Percentiles rank a stretch among this genome's conserved stretches.
Evolutionary conservation across 2,113 vertebrate genomes (phyloP).

Genomic region (Acanthisitta chloris): DNA sequence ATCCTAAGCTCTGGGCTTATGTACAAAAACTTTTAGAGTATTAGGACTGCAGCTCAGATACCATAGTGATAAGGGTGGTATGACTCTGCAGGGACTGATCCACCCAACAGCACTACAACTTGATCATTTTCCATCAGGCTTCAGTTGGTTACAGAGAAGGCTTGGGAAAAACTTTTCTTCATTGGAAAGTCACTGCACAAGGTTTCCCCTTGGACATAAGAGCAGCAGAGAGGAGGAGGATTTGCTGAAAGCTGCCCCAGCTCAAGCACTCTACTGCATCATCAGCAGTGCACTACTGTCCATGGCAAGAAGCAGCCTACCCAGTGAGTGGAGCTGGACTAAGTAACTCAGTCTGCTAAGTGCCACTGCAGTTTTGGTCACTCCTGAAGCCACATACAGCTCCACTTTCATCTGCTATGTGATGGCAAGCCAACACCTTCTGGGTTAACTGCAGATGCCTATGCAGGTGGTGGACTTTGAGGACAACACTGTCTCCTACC

Average conservation of each 20-base stretch:
- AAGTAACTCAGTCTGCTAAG: background rate
- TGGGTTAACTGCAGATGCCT: accelerated
- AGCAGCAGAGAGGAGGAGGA: background rate
- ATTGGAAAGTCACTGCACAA: background rate
- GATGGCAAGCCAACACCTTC: background rate
- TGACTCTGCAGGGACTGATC: background rate
- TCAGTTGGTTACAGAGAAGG: background rate
- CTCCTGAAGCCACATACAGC: background rate
- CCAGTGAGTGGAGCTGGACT: background rate
- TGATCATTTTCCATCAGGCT: background rate
- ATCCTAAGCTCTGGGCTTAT: background rate
- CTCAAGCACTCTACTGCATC: background rate
- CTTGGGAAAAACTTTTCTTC: background rate
- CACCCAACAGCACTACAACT: background rate
- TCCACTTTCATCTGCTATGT: background rate
- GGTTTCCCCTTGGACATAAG: background rate
- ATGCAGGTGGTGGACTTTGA: background rate
- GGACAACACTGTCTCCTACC: background rate
- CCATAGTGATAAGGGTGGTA: background rate
- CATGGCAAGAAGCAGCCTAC: background rate
- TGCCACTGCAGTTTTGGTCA: background rate
- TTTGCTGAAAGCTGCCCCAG: background rate
- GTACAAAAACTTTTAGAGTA: background rate
- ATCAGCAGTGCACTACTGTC: background rate
- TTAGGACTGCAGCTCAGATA: background rate